Evolutionary conservation across 2,797 vertebrate species (phyloP).

Genomic region (Argya squamiceps): DNA sequence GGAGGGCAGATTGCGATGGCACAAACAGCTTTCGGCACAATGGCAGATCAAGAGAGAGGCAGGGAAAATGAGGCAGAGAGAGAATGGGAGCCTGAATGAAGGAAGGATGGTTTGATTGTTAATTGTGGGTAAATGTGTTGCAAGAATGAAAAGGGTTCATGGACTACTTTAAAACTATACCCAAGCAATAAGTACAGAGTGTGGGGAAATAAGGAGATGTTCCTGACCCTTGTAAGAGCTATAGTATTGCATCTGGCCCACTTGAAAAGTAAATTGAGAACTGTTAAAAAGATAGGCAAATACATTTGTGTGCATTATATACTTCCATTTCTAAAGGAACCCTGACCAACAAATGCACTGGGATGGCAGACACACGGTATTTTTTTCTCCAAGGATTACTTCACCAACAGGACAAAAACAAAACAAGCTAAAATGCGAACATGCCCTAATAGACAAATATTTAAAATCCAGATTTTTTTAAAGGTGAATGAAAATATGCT

Average conservation of each 20-base stretch:
- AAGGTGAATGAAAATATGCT: slow-evolving; percentile 55
- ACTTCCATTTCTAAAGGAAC: slow-evolving; percentile 63
- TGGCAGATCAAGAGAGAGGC: slow-evolving; percentile 87
- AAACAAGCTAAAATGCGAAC: slow-evolving; percentile 60
- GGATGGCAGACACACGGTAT: slow-evolving; percentile 19
- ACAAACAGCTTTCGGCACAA: slow-evolving; percentile 92
- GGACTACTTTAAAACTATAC: slow-evolving; percentile 87
- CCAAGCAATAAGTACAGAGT: slow-evolving; percentile 78
- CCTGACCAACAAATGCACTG: slow-evolving; percentile 34
- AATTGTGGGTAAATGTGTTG: slow-evolving; percentile 94
- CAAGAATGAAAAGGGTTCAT: slow-evolving; percentile 88
- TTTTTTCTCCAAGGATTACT: slow-evolving; percentile 54
- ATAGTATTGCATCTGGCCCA: slow-evolving; percentile 78
- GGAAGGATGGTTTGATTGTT: slow-evolving; percentile 91
- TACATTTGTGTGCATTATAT: slow-evolving; percentile 71
- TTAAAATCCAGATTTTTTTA: slow-evolving; percentile 68
- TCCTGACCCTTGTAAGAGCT: slow-evolving; percentile 76
- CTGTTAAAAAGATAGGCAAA: slow-evolving; percentile 74
- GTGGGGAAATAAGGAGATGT: slow-evolving; percentile 74
- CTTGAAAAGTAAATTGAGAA: slow-evolving; percentile 80
- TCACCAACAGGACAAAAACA: slow-evolving; percentile 45
- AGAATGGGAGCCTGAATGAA: slow-evolving; percentile 81
- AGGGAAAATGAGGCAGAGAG: slow-evolving; percentile 84
- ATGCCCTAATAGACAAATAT: slow-evolving; percentile 73
- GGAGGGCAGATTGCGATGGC: slow-evolving; percentile 86